These are phyloP conservation scores for Oscheius sp. DNA, from an alignment of 2,888 invertebrate genomes.

Conservation along the genomic window DNA sequence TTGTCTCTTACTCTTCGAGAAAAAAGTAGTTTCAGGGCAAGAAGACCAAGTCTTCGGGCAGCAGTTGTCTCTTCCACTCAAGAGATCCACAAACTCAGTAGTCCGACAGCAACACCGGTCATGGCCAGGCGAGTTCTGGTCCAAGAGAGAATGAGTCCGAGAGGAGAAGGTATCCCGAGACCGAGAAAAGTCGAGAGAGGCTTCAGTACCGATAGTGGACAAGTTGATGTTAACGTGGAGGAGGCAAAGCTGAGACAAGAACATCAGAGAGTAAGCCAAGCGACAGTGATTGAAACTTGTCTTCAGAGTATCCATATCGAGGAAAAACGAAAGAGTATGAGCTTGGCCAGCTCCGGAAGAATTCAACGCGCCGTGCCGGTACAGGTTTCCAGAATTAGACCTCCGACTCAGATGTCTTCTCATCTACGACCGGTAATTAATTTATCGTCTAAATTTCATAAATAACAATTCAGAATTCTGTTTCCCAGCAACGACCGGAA, in stretches of 20 bases:
- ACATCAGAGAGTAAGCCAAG: slow-evolving; percentile 18
- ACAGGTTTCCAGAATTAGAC: slow-evolving; percentile 41
- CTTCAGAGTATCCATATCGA: slow-evolving; percentile 20
- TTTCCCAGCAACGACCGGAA: background rate
- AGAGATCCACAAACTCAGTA: slow-evolving; percentile 18
- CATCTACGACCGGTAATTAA: slow-evolving; percentile 14
- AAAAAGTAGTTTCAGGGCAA: background rate
- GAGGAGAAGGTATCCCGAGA: slow-evolving; percentile 14
- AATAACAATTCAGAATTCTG: background rate
- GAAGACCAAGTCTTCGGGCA: slow-evolving; percentile 17
- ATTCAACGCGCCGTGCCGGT: slow-evolving; percentile 53
- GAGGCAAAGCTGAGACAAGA: slow-evolving; percentile 25
- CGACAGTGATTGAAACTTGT: background rate
- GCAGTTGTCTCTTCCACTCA: slow-evolving; percentile 25
- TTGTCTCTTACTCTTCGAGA: background rate
- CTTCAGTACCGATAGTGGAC: slow-evolving; percentile 28
- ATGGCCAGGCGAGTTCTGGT: slow-evolving; percentile 25
- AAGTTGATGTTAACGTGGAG: slow-evolving; percentile 18
- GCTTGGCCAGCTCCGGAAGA: slow-evolving; percentile 17
- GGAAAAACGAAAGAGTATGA: slow-evolving; percentile 26
- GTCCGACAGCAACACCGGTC: slow-evolving; percentile 26
- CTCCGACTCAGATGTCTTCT: slow-evolving; percentile 36
- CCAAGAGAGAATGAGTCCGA: background rate
- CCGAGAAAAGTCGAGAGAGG: slow-evolving; percentile 32
- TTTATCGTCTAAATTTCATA: background rate